Evolutionary conservation across 2,113 vertebrate genomes (phyloP), one percentile per base, ranked within the genome.

Genomic region (Tragelaphus buxtoni): DNA sequence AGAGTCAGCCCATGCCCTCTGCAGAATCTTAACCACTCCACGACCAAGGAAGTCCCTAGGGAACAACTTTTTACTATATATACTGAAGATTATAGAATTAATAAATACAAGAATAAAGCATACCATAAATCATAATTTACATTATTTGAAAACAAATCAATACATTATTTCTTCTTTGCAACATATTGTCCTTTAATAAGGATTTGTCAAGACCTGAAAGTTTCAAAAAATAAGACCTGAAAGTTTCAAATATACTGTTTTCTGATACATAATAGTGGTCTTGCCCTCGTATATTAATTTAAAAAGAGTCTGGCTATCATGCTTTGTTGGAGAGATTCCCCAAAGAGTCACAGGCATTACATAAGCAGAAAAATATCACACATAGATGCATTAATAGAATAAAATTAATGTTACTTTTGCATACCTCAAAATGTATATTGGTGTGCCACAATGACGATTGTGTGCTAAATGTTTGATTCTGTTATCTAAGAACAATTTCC

Each of bases 71-170:
- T 91, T 42, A 55, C 16, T 35, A n/a, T 53, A 11, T 69, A 58
- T 56, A 65, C 45, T 69, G 6, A 90, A 45, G 16, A n/a, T 10
- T 53, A 13, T 11, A 45, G 10, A 61, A 84, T 55, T 88, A 18
- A 47, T 39, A 89, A 83, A 49, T 55, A 79, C 32, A 53, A 90
- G 24, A 63, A 79, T 77, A 55, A 63, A 88, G 82, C 81, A 61
- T 7, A 39, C 16, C 24, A 76, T 14, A 55, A 91, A 61, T 39
- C 77, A 82, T 32, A 60, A 83, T 79, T 95, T 24, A 87, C 45
- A 51, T 74, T 80, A 65, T 55, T 86, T 95, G n/a, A 89, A 87
- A 96, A 96, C 30, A 83, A 90, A 42, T 4, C 32, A 90, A 82
- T 39, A 53, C 12, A 24, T 53, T 63, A 45, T 72, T 76, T 95